Evolutionary conservation across 2,113 vertebrate genomes (phyloP).

Genomic region (Dendropsophus ebraccatus): DNA sequence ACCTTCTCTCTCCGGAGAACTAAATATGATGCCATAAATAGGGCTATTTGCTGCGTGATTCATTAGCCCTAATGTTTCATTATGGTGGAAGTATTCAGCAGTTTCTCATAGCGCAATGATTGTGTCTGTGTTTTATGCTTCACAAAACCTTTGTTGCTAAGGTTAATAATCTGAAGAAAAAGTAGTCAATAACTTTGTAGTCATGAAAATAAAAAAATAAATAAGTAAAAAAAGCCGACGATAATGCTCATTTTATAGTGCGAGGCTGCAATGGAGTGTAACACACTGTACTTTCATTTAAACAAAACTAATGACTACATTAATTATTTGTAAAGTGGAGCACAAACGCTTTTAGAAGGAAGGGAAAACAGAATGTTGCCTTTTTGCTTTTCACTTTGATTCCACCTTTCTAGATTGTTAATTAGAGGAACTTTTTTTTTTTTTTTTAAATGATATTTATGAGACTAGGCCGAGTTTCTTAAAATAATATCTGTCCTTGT

Average conservation of each 20-base stretch:
- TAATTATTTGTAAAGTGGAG: slow-evolving; percentile 41
- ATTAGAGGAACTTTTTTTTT: neutral
- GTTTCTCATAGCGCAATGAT: slow-evolving; percentile 35
- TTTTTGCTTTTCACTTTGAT: neutral
- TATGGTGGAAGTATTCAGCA: slow-evolving; percentile 42
- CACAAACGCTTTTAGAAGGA: neutral
- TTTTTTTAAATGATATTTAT: neutral
- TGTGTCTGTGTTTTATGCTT: slow-evolving; percentile 45
- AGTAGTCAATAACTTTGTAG: slow-evolving; percentile 38
- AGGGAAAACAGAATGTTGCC: neutral
- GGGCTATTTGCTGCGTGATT: slow-evolving; percentile 43
- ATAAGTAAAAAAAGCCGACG: neutral
- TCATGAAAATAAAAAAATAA: slow-evolving; percentile 16
- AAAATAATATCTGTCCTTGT: slow-evolving; percentile 1
- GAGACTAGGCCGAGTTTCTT: neutral
- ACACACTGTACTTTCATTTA: slow-evolving; percentile 43
- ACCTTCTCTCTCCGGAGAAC: slow-evolving; percentile 41
- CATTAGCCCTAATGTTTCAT: slow-evolving; percentile 49
- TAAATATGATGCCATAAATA: slow-evolving; percentile 44
- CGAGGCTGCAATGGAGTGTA: slow-evolving; percentile 32
- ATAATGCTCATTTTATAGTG: slow-evolving; percentile 38
- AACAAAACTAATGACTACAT: slow-evolving; percentile 38
- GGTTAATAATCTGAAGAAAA: slow-evolving; percentile 50
- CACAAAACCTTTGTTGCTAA: slow-evolving; percentile 41
- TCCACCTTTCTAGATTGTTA: neutral